phyloP scores from a whole-genome alignment of 2,888 invertebrate species.

The Megamerina dolium region DNA sequence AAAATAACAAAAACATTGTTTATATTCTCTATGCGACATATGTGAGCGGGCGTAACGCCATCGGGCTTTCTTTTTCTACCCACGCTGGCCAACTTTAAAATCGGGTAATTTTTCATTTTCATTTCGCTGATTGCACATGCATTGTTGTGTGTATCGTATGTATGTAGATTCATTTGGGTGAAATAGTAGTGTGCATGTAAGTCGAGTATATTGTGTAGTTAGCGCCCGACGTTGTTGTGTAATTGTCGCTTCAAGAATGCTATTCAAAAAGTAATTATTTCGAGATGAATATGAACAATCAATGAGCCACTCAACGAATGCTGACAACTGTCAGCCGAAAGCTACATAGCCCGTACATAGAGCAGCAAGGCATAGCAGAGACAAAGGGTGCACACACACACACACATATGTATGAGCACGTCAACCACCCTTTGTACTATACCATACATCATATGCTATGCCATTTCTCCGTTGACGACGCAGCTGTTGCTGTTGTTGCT shows the following conservation, averaged over 20 bases:
- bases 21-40: conserved; percentile 28
- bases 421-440: too few species aligned
- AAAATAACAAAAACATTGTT: too few species aligned
- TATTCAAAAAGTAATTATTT: conserved; percentile 25
- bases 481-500: conserved; percentile 1
- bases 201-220: too few species aligned
- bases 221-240: too few species aligned
- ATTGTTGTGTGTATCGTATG: too few species aligned
- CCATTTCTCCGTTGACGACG: background rate
- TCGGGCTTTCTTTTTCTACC: conserved; percentile 8
- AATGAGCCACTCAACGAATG: conserved; percentile 14
- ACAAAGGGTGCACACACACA: background rate
- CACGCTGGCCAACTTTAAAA: conserved; percentile 2
- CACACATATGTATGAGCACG: too few species aligned
- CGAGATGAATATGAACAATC: conserved; percentile 23
- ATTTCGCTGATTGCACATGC: conserved; percentile 17
- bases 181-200: too few species aligned
- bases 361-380: background rate
- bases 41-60: conserved; percentile 28
- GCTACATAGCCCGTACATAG: background rate
- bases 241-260: too few species aligned
- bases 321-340: background rate
- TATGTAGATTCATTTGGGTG: too few species aligned
- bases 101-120: conserved; percentile 20
- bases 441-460: too few species aligned